Conservation (phyloP, 2,888 invertebrate genomes). For the Aradus depressus region DNA sequence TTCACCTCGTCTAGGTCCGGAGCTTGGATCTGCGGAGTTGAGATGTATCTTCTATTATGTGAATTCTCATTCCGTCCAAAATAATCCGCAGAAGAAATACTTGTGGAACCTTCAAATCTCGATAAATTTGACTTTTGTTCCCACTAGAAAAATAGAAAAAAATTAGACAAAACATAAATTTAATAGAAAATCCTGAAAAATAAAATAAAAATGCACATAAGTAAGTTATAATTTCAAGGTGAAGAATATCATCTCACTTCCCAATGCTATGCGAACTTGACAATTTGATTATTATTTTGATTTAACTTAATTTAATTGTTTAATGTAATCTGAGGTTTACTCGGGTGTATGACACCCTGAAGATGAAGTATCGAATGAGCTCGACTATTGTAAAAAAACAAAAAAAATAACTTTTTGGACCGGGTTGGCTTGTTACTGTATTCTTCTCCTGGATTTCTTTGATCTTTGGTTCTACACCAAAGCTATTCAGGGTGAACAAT, state of each 20-base stretch:
- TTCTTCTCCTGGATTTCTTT: too few relatives aligned
- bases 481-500: too few relatives aligned
- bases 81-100: slow-evolving; percentile 93
- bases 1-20: slow-evolving; percentile 90
- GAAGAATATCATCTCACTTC: too few relatives aligned
- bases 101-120: slow-evolving; percentile 85
- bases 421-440: too few relatives aligned
- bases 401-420: not conserved
- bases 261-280: too few relatives aligned
- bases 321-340: too few relatives aligned
- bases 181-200: not conserved
- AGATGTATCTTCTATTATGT: slow-evolving; percentile 31
- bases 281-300: too few relatives aligned
- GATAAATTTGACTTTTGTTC: slow-evolving; percentile 46
- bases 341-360: not conserved
- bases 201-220: slow-evolving; percentile 1
- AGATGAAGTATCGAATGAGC: not conserved
- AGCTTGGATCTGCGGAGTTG: slow-evolving; percentile 33
- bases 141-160: slow-evolving; percentile 37
- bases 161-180: not conserved
- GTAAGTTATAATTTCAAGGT: too few relatives aligned
- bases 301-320: too few relatives aligned
- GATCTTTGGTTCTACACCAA: too few relatives aligned
- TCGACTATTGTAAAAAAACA: not conserved
- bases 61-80: slow-evolving; percentile 54